Conservation (phyloP, 2,888 invertebrate genomes). For the Chymomyza amoena region DNA sequence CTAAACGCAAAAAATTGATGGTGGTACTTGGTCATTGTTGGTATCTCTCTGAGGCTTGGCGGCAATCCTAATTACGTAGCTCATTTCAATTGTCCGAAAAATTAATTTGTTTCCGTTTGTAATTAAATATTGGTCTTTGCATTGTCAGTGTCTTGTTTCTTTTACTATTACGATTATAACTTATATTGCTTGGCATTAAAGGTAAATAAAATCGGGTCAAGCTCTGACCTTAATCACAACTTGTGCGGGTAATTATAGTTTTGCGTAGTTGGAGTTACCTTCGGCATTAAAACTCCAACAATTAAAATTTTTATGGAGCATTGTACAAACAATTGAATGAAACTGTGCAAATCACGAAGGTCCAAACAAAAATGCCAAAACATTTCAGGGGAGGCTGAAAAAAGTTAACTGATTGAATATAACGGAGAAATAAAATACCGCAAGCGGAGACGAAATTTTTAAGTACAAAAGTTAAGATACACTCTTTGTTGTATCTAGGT, state of each 20-base stretch:
- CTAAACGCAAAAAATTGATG: neutral
- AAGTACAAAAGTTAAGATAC: neutral
- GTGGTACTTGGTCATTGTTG: neutral
- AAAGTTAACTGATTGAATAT: neutral
- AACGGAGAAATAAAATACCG: neutral
- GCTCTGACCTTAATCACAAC: conserved; percentile 66
- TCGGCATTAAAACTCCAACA: conserved; percentile 13
- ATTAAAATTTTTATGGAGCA: neutral
- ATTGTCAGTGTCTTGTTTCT: neutral
- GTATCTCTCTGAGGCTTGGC: conserved; percentile 29
- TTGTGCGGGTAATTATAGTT: conserved; percentile 46
- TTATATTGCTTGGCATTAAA: conserved; percentile 12
- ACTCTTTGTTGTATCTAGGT: no score
- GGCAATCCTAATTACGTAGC: conserved; percentile 50
- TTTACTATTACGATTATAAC: neutral
- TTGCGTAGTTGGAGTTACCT: conserved; percentile 30
- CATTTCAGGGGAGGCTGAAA: no score
- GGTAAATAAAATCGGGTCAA: conserved; percentile 50
- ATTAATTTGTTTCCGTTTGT: conserved; percentile 68
- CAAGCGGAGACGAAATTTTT: neutral
- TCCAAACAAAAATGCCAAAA: neutral
- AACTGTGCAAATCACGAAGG: neutral
- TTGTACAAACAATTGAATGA: neutral
- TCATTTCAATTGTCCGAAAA: conserved; percentile 57
- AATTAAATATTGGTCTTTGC: conserved; percentile 45